A percentile compares a stretch with the other conserved stretches of the same genome.
Evolutionary conservation across 1,140 invertebrate genomes (phyloP).

Genomic region (Penaeus japonicus): DNA sequence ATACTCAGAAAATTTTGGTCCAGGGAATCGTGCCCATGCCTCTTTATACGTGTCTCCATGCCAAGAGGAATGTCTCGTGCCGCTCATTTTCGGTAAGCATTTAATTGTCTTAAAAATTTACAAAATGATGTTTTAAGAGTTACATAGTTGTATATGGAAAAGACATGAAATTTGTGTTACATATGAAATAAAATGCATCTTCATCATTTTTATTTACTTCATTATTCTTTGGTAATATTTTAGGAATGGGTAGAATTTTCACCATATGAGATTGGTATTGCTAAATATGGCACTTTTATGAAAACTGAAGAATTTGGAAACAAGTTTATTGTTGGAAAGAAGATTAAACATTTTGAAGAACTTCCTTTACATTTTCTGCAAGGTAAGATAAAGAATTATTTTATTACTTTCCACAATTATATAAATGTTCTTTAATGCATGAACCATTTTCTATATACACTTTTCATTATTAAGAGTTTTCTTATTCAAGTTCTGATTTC

Average conservation of each 20-base stretch:
- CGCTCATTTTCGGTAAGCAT: conserved; percentile 65
- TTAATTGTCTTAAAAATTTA: neutral
- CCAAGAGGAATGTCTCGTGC: conserved; percentile 67
- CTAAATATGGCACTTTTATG: conserved; percentile 69
- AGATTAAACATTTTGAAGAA: conserved; percentile 65
- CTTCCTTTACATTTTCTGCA: conserved; percentile 65
- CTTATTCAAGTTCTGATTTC: neutral
- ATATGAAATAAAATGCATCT: neutral
- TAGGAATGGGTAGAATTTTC: conserved; percentile 69
- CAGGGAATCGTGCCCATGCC: conserved; percentile 65
- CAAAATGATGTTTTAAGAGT: neutral
- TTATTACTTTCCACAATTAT: neutral
- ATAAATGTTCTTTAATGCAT: neutral
- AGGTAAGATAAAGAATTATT: conserved; percentile 57
- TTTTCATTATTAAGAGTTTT: neutral
- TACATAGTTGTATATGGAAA: neutral
- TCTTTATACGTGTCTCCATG: conserved; percentile 67
- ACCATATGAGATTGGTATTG: conserved; percentile 67
- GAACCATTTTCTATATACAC: neutral
- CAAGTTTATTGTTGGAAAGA: conserved; percentile 67
- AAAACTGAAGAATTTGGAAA: conserved; percentile 65
- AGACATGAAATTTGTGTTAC: neutral
- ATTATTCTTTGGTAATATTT: conserved; percentile 7
- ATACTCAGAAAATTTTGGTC: conserved; percentile 63
- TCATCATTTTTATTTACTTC: neutral